phyloP scores from a whole-genome alignment of 2,797 vertebrate genomes.

The Perodicticus potto region DNA sequence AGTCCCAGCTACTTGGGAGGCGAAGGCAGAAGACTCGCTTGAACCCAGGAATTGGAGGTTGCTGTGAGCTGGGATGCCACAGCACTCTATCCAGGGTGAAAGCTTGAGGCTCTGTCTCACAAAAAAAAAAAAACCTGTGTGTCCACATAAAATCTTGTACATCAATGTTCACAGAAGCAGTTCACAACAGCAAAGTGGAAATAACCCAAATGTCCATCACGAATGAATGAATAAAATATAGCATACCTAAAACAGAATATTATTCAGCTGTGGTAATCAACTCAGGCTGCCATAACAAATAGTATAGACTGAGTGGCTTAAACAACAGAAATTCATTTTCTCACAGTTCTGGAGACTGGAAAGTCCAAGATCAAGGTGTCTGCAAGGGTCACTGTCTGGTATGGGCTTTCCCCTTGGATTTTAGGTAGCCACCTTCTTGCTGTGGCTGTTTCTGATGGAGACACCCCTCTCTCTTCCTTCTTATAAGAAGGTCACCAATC shows the following conservation, averaged over 20 bases:
- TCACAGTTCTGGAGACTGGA: not conserved
- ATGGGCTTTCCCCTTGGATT: not conserved
- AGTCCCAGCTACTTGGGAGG: too few relatives aligned
- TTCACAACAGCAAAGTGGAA: not conserved
- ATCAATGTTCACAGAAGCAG: not conserved
- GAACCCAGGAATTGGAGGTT: too few relatives aligned
- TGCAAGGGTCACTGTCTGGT: not conserved
- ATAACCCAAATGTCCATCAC: not conserved
- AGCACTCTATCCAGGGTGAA: too few relatives aligned
- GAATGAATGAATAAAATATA: slow-evolving; percentile 6
- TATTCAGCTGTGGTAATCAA: not conserved
- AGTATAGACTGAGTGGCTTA: not conserved
- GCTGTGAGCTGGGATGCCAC: too few relatives aligned
- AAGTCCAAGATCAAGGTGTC: not conserved
- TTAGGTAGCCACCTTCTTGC: not conserved
- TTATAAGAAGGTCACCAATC: not conserved
- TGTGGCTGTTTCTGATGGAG: not conserved
- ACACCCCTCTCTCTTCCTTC: not conserved
- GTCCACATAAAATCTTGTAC: not conserved
- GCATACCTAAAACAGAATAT: not conserved
- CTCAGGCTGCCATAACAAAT: not conserved
- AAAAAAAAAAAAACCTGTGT: slow-evolving; percentile 18
- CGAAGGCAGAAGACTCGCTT: too few relatives aligned
- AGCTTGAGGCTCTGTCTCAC: too few relatives aligned
- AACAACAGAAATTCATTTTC: slow-evolving; percentile 25